Percentiles rank a stretch among this genome's conserved stretches.
Conservation (phyloP, 1,140 invertebrate species). For the Sipha flava region DNA sequence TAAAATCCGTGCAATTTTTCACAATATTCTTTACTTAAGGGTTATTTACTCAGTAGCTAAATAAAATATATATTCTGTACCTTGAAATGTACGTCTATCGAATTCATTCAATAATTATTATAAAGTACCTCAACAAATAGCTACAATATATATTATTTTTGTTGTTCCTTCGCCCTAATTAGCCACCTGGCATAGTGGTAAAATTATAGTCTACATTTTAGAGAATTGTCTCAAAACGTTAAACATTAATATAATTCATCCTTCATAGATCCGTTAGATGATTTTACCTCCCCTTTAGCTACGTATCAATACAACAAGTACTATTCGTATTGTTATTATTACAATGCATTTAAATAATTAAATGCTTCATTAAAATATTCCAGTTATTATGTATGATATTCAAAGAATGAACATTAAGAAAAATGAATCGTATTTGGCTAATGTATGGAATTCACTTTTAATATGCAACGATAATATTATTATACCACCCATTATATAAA, state of each 20-base stretch:
- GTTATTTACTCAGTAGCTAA: too few species aligned
- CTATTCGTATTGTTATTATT: background rate
- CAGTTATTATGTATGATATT: background rate
- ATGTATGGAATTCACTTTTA: too few species aligned
- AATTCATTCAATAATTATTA: background rate
- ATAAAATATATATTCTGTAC: too few species aligned
- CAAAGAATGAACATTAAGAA: background rate
- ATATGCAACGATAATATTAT: too few species aligned
- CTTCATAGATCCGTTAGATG: background rate
- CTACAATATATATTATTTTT: background rate
- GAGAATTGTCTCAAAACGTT: background rate
- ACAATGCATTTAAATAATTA: constrained; percentile 2
- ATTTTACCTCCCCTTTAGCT: background rate
- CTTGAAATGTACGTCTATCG: too few species aligned
- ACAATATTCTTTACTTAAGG: too few species aligned
- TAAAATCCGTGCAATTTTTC: too few species aligned
- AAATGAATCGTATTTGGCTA: too few species aligned
- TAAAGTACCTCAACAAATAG: background rate
- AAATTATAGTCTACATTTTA: background rate
- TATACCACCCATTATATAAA: too few species aligned
- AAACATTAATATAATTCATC: background rate
- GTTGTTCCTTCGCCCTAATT: background rate
- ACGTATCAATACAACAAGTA: background rate
- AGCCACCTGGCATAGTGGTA: background rate
- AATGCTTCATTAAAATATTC: background rate